A percentile compares a stretch with the other conserved stretches of the same genome.
phyloP scores from a whole-genome alignment of 2,113 vertebrate genomes.

The Lepus americanus region DNA sequence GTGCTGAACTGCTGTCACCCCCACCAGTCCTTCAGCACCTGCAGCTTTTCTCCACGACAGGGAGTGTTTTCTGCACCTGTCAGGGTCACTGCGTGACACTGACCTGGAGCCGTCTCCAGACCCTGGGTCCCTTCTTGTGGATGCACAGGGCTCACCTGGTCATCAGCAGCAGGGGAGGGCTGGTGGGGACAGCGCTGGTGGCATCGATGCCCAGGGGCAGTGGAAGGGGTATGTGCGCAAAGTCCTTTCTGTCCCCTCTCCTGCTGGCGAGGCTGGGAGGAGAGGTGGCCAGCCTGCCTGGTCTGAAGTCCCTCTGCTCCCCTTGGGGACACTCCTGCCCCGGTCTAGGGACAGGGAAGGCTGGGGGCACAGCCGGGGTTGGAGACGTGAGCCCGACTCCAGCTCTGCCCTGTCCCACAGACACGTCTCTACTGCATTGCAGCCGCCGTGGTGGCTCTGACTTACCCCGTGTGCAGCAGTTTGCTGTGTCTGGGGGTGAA shows the following conservation, averaged over 20 bases:
- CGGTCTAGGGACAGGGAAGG: no score
- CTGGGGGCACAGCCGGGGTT: background rate
- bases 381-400: background rate
- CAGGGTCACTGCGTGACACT: fast-evolving
- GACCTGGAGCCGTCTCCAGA: background rate
- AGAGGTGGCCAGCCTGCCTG: background rate
- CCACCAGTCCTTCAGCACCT: no score
- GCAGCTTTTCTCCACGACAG: background rate
- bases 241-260: conserved; percentile 80
- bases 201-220: background rate
- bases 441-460: conserved; percentile 91
- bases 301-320: background rate
- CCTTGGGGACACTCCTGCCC: fast-evolving
- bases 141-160: background rate
- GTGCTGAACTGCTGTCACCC: background rate
- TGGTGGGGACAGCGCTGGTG: no score
- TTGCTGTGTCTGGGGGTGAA: conserved; percentile 95
- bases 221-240: background rate
- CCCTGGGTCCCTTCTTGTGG: background rate
- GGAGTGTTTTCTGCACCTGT: background rate
- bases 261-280: conserved; percentile 87
- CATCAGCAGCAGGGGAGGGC: background rate
- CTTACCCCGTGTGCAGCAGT: conserved; percentile 92
- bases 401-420: conserved; percentile 86
- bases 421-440: conserved; percentile 95